A percentile compares a stretch with the other conserved stretches of the same genome.
phyloP scores from a whole-genome alignment of 30 jellyfish, hydroid and myxozoan genomes.

The Turritopsis dohrnii region DNA sequence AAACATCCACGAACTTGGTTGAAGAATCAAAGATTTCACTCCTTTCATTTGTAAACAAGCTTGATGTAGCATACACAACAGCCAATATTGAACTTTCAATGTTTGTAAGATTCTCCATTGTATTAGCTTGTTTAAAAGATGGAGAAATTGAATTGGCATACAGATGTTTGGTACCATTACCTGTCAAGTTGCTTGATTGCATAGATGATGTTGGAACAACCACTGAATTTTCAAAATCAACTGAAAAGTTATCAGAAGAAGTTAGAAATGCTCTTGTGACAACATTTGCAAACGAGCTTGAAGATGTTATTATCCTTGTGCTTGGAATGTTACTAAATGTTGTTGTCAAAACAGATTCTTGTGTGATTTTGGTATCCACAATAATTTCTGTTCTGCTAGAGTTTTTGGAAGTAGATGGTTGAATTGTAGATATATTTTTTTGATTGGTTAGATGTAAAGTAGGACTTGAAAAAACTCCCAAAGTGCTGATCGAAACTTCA shows the following conservation, averaged over 20 bases:
- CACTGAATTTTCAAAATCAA: background rate
- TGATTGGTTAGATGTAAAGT: background rate
- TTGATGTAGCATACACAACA: background rate
- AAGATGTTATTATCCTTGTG: background rate
- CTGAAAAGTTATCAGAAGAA: background rate
- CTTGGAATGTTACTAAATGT: background rate
- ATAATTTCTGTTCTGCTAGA: background rate
- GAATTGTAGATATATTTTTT: background rate
- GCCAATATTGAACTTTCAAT: background rate
- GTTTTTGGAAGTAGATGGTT: background rate
- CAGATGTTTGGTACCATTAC: background rate
- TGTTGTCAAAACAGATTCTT: background rate
- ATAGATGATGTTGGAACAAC: background rate
- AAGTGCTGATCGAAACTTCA: background rate
- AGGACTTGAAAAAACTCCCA: background rate
- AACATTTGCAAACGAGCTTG: background rate
- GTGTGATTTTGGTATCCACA: background rate
- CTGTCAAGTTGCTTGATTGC: background rate
- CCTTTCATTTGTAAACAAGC: background rate
- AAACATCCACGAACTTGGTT: background rate
- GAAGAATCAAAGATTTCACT: background rate
- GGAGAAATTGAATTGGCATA: background rate
- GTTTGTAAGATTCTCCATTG: background rate
- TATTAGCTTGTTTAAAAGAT: background rate
- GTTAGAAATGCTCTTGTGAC: background rate